These are phyloP conservation scores for Morbakka virulenta DNA, from an alignment of 30 jellyfish, hydroid and myxozoan species.

Conservation along the genomic window DNA sequence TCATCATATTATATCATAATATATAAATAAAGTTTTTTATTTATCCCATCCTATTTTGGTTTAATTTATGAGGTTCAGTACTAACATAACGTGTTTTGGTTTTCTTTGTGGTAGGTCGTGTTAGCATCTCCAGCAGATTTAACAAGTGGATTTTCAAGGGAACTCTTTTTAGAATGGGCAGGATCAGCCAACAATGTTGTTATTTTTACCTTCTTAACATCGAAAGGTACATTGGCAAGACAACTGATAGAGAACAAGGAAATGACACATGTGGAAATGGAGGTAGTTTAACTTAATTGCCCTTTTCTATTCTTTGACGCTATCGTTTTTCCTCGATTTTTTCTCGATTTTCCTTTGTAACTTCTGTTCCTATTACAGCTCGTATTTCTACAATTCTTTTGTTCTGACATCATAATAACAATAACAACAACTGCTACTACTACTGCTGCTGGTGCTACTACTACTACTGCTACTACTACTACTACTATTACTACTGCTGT, in stretches of 20 bases:
- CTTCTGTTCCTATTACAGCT: too few species aligned
- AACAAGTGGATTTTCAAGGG: conserved; percentile 87
- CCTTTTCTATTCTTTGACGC: not conserved
- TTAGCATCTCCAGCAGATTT: conserved; percentile 86
- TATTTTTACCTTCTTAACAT: conserved; percentile 73
- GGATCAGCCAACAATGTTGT: conserved; percentile 73
- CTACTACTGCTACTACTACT: too few species aligned
- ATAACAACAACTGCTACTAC: too few species aligned
- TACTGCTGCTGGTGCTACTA: too few species aligned
- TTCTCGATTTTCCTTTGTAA: too few species aligned
- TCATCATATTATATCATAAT: too few species aligned
- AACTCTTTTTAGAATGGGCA: conserved; percentile 76
- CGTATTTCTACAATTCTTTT: too few species aligned
- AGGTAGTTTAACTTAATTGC: conserved; percentile 18
- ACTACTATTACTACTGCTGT: too few species aligned
- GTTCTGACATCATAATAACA: too few species aligned
- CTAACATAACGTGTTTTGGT: not conserved
- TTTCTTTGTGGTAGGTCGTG: conserved; percentile 87
- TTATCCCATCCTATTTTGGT: too few species aligned
- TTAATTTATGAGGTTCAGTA: too few species aligned
- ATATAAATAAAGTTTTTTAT: too few species aligned
- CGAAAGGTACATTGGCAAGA: conserved; percentile 90
- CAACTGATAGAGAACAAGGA: conserved; percentile 75
- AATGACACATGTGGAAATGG: conserved; percentile 51
- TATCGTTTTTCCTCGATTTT: not conserved